phyloP scores from a whole-genome alignment of 2,888 invertebrate genomes.

The Crepidodera aurea region DNA sequence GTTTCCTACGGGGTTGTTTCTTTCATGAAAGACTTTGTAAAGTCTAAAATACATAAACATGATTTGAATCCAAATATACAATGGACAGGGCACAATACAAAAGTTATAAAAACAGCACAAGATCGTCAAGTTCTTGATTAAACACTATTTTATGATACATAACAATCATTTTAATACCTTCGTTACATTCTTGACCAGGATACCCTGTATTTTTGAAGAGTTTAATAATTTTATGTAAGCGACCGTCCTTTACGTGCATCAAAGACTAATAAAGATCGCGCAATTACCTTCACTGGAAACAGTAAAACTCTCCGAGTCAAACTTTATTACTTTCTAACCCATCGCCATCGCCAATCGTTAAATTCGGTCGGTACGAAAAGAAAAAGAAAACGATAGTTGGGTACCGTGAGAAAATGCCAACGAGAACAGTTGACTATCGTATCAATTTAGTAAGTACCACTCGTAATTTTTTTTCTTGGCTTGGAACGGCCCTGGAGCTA shows the following conservation, averaged over 20 bases:
- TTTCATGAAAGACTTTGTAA: too few relatives aligned
- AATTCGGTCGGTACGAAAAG: conserved; percentile 45
- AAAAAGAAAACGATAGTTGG: conserved; percentile 34
- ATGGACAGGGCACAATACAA: too few relatives aligned
- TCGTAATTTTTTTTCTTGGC: conserved; percentile 35
- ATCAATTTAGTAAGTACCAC: conserved; percentile 40
- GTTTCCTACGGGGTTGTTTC: too few relatives aligned
- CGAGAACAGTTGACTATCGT: conserved; percentile 37
- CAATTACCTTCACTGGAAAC: conserved; percentile 33
- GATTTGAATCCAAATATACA: too few relatives aligned
- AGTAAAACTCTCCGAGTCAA: conserved; percentile 35
- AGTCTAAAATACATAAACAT: too few relatives aligned
- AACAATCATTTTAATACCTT: too few relatives aligned
- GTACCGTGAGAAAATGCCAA: conserved; percentile 46
- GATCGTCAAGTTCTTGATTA: too few relatives aligned
- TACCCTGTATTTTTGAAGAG: background rate
- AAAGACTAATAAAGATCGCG: conserved; percentile 31
- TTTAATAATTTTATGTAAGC: background rate
- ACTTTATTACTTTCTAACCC: conserved; percentile 47
- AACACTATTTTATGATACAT: too few relatives aligned
- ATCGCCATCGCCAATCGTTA: conserved; percentile 46
- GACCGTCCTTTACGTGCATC: conserved; percentile 19
- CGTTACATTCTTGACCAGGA: background rate
- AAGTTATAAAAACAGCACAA: too few relatives aligned
- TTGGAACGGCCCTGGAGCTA: conserved; percentile 33